Conservation (phyloP, 2,113 vertebrate species). For the Phalacrocorax carbo region DNA sequence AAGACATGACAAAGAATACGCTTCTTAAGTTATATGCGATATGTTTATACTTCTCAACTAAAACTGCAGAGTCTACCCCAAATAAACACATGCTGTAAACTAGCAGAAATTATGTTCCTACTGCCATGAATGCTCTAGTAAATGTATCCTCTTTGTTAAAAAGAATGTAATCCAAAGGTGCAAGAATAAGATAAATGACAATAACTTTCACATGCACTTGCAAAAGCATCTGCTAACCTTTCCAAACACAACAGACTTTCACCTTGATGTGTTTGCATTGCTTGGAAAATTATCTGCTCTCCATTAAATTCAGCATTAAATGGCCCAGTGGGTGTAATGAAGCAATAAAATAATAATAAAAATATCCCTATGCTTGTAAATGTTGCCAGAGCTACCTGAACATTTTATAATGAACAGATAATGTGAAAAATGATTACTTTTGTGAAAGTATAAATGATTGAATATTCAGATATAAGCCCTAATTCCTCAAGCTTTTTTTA, state of each 20-base stretch:
- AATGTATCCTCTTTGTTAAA: neutral
- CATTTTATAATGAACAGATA: constrained; percentile 45
- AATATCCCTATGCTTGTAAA: constrained; percentile 16
- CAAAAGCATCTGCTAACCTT: constrained; percentile 53
- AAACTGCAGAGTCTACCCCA: neutral
- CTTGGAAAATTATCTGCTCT: constrained; percentile 53
- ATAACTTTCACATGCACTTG: neutral
- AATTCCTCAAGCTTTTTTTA: neutral
- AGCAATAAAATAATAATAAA: constrained; percentile 34
- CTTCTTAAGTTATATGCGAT: neutral
- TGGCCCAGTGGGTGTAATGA: constrained; percentile 57
- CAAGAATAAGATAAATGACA: neutral
- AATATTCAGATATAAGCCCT: neutral
- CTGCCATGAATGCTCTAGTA: neutral
- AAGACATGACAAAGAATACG: neutral
- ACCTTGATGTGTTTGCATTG: constrained; percentile 47
- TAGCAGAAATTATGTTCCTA: neutral
- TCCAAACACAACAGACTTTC: constrained; percentile 28
- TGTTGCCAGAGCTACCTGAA: constrained; percentile 41
- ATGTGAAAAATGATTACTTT: constrained; percentile 49
- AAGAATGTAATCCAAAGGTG: neutral
- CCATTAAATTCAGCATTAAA: constrained; percentile 62
- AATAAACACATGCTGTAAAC: neutral
- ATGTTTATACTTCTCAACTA: neutral
- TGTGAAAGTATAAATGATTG: constrained; percentile 45